phyloP scores from a whole-genome alignment of 1,140 invertebrate species.

The Drosophila nannoptera region DNA sequence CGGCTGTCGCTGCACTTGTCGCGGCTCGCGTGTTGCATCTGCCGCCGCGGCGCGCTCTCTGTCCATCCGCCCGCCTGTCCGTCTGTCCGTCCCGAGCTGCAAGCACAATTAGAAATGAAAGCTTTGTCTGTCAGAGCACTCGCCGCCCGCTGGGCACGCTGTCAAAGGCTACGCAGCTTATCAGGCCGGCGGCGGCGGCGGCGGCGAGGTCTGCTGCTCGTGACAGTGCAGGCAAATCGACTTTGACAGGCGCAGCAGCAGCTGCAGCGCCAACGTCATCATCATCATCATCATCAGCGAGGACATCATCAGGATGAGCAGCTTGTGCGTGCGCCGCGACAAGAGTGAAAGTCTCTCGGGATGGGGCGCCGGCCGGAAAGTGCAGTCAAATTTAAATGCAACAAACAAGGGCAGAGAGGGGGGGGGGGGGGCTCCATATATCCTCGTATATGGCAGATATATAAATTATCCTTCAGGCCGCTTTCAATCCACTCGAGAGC shows the following conservation, averaged over 20 bases:
- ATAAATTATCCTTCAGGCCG: too few relatives aligned
- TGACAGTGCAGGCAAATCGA: slow-evolving; percentile 61
- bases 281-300: slow-evolving; percentile 22
- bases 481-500: slow-evolving; percentile 2
- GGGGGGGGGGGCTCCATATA: background rate
- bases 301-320: slow-evolving; percentile 32
- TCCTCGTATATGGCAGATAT: too few relatives aligned
- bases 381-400: background rate
- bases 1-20: slow-evolving; percentile 48
- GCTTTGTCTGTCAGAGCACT: background rate
- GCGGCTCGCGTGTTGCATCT: slow-evolving; percentile 28
- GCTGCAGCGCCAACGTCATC: slow-evolving; percentile 35
- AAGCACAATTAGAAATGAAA: slow-evolving; percentile 43
- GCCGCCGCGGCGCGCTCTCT: background rate
- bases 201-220: slow-evolving; percentile 26
- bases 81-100: slow-evolving; percentile 17
- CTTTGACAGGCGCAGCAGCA: slow-evolving; percentile 66
- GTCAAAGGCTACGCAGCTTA: slow-evolving; percentile 50
- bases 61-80: background rate
- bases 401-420: background rate
- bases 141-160: background rate
- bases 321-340: slow-evolving; percentile 40
- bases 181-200: slow-evolving; percentile 30
- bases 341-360: slow-evolving; percentile 9
- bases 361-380: slow-evolving; percentile 8